Percentiles rank a stretch among this genome's conserved stretches.
Evolutionary conservation across 1,140 invertebrate species (phyloP).

Genomic region (Ceratitis capitata): DNA sequence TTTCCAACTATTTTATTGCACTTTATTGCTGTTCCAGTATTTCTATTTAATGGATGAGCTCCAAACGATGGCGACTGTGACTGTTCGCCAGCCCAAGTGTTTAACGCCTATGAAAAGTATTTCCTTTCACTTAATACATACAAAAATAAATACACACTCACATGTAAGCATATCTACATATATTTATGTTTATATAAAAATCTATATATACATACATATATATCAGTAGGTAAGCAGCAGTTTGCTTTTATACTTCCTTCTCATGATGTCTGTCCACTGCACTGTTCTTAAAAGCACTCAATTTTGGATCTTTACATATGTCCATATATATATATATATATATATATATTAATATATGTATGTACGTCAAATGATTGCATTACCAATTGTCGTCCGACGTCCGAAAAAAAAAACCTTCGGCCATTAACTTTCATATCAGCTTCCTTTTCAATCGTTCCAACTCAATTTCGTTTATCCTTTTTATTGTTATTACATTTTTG

Average conservation of each 20-base stretch:
- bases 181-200: too few relatives aligned
- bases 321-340: background rate
- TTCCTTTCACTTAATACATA: background rate
- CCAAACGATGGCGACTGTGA: background rate
- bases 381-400: background rate
- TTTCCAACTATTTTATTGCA: background rate
- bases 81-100: background rate
- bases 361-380: background rate
- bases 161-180: too few relatives aligned
- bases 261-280: background rate
- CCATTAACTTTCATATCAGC: constrained; percentile 7
- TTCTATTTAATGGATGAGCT: background rate
- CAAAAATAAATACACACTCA: too few relatives aligned
- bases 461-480: constrained; percentile 24
- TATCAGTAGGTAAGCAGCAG: too few relatives aligned
- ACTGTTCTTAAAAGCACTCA: background rate
- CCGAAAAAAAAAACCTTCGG: background rate
- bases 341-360: background rate
- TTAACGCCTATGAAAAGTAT: background rate
- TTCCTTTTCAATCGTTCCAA: background rate
- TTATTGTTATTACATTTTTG: background rate
- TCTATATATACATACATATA: too few relatives aligned
- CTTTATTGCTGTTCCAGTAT: background rate
- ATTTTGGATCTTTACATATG: background rate
- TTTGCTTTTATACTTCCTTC: too few relatives aligned